Evolutionary conservation across 64 coral and sea anemone genomes (phyloP).

Genomic region (Catalaphyllia jardinei): DNA sequence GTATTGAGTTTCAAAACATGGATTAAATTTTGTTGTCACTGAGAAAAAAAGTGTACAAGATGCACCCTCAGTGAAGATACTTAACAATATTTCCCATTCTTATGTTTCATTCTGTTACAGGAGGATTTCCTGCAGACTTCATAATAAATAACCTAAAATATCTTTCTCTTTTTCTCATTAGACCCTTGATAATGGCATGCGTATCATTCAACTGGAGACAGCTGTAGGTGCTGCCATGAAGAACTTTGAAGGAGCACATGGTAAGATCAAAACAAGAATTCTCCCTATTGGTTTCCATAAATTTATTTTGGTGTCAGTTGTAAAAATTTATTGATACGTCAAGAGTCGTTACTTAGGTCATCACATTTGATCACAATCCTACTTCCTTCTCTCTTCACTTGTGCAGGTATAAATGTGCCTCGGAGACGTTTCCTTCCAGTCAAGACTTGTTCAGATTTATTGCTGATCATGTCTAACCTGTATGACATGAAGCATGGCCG

Average conservation of each 20-base stretch:
- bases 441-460: slow-evolving; percentile 91
- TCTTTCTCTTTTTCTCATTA: slow-evolving; percentile 2
- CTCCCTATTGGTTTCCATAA: background rate
- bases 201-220: slow-evolving; percentile 91
- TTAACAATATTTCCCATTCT: too few relatives aligned
- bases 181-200: slow-evolving; percentile 90
- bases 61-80: too few relatives aligned
- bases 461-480: slow-evolving; percentile 93
- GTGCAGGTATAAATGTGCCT: slow-evolving; percentile 90
- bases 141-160: too few relatives aligned
- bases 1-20: too few relatives aligned
- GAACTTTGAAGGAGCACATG: slow-evolving; percentile 91
- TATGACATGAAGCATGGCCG: slow-evolving; percentile 87
- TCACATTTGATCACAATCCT: background rate
- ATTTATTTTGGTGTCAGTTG: too few relatives aligned
- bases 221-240: slow-evolving; percentile 98
- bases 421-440: slow-evolving; percentile 97
- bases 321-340: too few relatives aligned
- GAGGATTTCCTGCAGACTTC: too few relatives aligned
- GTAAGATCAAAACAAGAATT: slow-evolving; percentile 33
- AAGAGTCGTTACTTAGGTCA: background rate
- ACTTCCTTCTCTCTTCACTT: background rate
- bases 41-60: too few relatives aligned
- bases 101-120: too few relatives aligned
- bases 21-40: too few relatives aligned